Evolutionary conservation across 2,888 invertebrate species (phyloP), one percentile per base, ranked within the genome.

Genomic region (Eurois occulta): DNA sequence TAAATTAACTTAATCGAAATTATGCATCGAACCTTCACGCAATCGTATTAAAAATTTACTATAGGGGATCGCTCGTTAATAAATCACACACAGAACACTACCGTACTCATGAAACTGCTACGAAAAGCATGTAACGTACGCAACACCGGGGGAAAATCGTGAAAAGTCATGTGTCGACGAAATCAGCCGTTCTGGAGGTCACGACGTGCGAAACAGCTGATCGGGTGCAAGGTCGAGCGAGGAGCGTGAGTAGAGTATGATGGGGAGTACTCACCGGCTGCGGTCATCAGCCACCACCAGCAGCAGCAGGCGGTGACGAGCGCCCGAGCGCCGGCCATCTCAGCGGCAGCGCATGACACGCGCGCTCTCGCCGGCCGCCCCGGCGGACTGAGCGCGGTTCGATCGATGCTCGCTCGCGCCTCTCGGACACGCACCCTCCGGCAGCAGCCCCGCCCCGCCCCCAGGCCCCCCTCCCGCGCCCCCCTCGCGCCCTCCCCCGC

Each of bases 311-410:
- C 96, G 96, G 95, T 95, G 93, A 95, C 95, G 95, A 97, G 97
- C 96, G 97, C 95, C 96, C 96, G 96, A 96, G 96, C 96, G 97
- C 96, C 96, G 97, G 97, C 95, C 97, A 97, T 97, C 74, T 96
- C 93, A 97, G 95, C 95, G 96, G 92, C 94, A 94, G 95, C 97
- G 96, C 97, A 97, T 97, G 94, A 95, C 91, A 95, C 95, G 96
- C 93, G 96, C 96, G 96, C 95, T 95, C 95, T 94, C 93, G 95
- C 96, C 96, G 96, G 96, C 96, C 96, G 96, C 95, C 96, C 96
- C 96, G 96, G 96, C 96, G 94, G 96, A 96, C 96, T 96, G 95
- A 93, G 89, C 90, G 91, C 90, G 92, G 91, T 88, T 89, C 90
- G 95, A 95, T 95, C 95, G 94, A 94, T 95, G 95, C 93, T 91